Percentiles rank a stretch among this genome's conserved stretches.
phyloP scores from a whole-genome alignment of 2,888 invertebrate species.

The Conistra vaccinii region DNA sequence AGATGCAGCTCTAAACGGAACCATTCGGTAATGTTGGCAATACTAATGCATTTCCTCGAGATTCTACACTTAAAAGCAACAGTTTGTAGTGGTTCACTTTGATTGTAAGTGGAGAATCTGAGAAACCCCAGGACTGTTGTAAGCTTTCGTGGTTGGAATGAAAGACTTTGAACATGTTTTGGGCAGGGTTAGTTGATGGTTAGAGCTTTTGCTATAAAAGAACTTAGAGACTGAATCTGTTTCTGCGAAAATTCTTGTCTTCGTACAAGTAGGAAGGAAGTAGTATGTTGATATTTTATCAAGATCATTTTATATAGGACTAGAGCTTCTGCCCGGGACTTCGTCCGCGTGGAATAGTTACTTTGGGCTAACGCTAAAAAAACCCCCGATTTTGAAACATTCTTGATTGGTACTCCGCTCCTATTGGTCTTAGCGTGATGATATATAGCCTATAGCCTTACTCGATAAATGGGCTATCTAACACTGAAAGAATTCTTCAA shows the following conservation, averaged over 20 bases:
- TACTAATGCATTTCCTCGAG: conserved; percentile 51
- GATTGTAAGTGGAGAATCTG: conserved; percentile 19
- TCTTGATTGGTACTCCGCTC: no score
- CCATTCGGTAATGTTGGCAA: conserved; percentile 55
- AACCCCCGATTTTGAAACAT: no score
- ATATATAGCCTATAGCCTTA: no score
- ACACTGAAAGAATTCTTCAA: no score
- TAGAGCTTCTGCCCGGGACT: no score
- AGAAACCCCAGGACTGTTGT: neutral
- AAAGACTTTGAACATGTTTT: conserved; percentile 24
- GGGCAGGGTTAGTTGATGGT: neutral
- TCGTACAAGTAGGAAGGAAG: no score
- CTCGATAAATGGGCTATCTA: no score
- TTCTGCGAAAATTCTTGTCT: neutral
- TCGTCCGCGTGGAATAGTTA: no score
- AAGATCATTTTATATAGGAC: no score
- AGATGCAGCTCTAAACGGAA: conserved; percentile 40
- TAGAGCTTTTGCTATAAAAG: conserved; percentile 1
- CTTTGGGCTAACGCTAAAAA: no score
- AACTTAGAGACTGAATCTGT: neutral
- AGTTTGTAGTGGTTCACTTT: conserved; percentile 24
- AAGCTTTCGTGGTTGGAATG: neutral
- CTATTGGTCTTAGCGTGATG: no score
- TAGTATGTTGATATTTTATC: neutral
- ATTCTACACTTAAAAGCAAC: conserved; percentile 28